phyloP scores from a whole-genome alignment of 2,797 vertebrate species.

The Galaxias olidus region DNA sequence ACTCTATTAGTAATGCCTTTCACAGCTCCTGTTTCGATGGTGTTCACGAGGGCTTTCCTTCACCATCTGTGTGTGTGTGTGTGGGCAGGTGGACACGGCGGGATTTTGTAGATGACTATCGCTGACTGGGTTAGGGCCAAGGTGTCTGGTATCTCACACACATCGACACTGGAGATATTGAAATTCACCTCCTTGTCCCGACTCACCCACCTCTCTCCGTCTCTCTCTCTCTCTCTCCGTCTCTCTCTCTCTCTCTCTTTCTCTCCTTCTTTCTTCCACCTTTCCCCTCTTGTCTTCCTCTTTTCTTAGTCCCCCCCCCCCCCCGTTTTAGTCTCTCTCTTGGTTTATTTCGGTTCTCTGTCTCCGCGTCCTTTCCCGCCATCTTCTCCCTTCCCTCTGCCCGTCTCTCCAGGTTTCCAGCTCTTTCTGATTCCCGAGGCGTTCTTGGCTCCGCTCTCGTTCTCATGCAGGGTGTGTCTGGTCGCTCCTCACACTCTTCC shows the following conservation, averaged over 20 bases:
- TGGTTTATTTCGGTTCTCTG: no score
- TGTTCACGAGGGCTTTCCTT: no score
- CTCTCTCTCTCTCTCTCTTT: background rate
- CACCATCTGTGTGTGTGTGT: background rate
- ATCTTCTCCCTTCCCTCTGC: slow-evolving; percentile 18
- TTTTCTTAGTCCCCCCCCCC: slow-evolving; percentile 5
- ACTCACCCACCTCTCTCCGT: slow-evolving; percentile 54
- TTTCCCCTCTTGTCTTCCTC: background rate
- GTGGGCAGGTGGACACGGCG: background rate
- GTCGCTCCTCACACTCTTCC: slow-evolving; percentile 70
- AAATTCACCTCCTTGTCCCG: slow-evolving; percentile 58
- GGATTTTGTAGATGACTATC: slow-evolving; percentile 60
- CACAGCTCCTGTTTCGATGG: no score
- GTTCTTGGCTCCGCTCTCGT: slow-evolving; percentile 66
- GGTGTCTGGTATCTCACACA: slow-evolving; percentile 67
- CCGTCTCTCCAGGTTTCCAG: slow-evolving; percentile 10
- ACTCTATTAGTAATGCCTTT: no score
- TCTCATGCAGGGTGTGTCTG: slow-evolving; percentile 75
- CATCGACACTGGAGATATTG: slow-evolving; percentile 69
- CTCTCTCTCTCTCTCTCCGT: slow-evolving; percentile 7
- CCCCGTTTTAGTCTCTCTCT: background rate
- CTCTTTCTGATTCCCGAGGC: slow-evolving; percentile 36
- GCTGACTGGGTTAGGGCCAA: slow-evolving; percentile 64
- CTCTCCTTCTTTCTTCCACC: background rate
- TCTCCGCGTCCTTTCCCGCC: no score